phyloP scores from a whole-genome alignment of 2,113 vertebrate genomes.

The Strigops habroptila region DNA sequence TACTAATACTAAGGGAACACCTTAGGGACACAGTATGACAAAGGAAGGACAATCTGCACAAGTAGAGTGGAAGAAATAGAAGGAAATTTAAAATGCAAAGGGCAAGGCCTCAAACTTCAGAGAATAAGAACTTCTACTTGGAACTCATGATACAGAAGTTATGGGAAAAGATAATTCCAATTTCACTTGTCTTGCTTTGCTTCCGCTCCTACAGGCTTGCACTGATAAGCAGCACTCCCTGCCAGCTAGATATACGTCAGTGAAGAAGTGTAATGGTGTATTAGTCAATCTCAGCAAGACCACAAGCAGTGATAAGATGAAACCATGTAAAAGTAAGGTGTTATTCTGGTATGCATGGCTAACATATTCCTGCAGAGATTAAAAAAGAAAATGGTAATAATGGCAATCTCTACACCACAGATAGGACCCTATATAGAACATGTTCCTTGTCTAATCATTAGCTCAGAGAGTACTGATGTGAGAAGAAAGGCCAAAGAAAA shows the following conservation, averaged over 20 bases:
- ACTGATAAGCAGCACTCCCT: background rate
- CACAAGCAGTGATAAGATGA: background rate
- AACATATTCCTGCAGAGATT: background rate
- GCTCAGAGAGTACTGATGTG: background rate
- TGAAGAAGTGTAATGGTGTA: background rate
- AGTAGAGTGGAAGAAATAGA: background rate
- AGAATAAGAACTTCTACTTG: background rate
- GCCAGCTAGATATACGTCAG: background rate
- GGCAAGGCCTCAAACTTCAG: background rate
- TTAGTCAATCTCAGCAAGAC: slow-evolving; percentile 7
- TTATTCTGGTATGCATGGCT: background rate
- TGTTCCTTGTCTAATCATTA: background rate
- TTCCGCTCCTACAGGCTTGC: background rate
- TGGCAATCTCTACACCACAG: background rate
- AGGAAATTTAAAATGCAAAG: background rate
- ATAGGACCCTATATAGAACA: background rate
- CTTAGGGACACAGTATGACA: background rate
- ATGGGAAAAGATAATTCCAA: background rate
- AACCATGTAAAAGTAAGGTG: background rate
- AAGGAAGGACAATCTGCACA: background rate
- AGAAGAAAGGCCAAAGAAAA: background rate
- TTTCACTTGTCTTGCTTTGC: background rate
- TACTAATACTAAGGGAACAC: background rate
- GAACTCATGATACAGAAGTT: background rate
- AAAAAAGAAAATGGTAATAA: background rate